A percentile compares a stretch with the other conserved stretches of the same genome.
Conservation (phyloP, 2,888 invertebrate genomes). For the Plagiodera versicolora region DNA sequence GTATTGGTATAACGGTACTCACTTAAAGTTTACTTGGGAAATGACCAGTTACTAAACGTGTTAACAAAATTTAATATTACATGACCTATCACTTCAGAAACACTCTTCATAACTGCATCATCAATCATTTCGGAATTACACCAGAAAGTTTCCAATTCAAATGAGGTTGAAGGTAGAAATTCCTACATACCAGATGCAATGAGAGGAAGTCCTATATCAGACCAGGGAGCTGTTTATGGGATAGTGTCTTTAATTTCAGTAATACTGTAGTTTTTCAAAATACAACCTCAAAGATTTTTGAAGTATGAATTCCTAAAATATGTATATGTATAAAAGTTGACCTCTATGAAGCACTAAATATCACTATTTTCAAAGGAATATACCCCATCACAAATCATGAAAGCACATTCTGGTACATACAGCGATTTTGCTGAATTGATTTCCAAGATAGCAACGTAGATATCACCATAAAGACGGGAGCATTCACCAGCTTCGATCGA, state of each 20-base stretch:
- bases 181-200: background rate
- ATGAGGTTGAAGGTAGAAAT: background rate
- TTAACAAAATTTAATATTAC: constrained; percentile 13
- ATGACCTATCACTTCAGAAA: background rate
- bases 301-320: no score
- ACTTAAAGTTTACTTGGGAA: constrained; percentile 2
- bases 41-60: constrained; percentile 5
- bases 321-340: no score
- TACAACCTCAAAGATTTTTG: no score
- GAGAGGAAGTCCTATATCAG: constrained; percentile 1
- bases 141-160: constrained; percentile 1
- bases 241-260: background rate
- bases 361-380: no score
- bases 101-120: background rate
- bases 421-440: no score
- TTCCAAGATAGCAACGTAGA: no score
- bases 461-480: no score
- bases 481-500: no score
- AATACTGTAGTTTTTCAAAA: no score
- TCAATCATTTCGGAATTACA: constrained; percentile 8
- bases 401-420: no score
- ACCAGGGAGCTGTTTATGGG: background rate
- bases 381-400: no score
- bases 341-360: no score
- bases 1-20: constrained; percentile 9